phyloP scores from a whole-genome alignment of 2,797 vertebrate genomes.

The Hipposideros larvatus region DNA sequence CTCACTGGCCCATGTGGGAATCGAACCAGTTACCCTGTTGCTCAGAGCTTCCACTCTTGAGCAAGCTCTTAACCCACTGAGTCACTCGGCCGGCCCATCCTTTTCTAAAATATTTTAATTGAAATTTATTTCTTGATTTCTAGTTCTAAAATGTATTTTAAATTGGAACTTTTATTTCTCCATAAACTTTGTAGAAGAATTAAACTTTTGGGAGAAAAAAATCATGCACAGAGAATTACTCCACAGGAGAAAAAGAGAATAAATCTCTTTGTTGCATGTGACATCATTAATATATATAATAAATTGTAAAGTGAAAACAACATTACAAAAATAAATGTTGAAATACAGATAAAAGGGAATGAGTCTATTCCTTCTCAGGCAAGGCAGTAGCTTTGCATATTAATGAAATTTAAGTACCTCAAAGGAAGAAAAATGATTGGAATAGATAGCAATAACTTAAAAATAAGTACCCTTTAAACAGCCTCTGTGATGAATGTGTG shows the following conservation, averaged over 20 bases:
- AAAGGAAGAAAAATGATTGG: slow-evolving; percentile 72
- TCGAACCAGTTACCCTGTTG: too few species aligned
- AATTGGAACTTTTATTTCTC: not conserved
- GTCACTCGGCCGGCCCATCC: too few species aligned
- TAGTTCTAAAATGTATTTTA: slow-evolving; percentile 55
- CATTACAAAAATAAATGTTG: slow-evolving; percentile 80
- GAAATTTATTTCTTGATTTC: slow-evolving; percentile 29
- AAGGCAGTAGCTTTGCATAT: slow-evolving; percentile 71
- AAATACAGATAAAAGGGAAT: slow-evolving; percentile 83
- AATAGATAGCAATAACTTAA: slow-evolving; percentile 70
- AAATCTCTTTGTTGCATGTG: slow-evolving; percentile 38
- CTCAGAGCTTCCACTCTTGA: too few species aligned
- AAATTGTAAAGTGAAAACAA: slow-evolving; percentile 78
- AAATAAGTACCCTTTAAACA: slow-evolving; percentile 72
- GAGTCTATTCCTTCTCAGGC: slow-evolving; percentile 25
- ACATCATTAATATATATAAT: slow-evolving; percentile 73
- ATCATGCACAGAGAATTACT: not conserved
- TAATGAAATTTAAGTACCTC: slow-evolving; percentile 68
- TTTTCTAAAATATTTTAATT: not conserved
- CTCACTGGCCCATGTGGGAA: too few species aligned
- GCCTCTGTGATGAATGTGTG: slow-evolving; percentile 60
- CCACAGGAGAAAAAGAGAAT: slow-evolving; percentile 50
- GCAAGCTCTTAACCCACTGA: too few species aligned
- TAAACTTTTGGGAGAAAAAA: slow-evolving; percentile 42
- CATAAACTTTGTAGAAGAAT: slow-evolving; percentile 44